These are phyloP conservation scores for Fukomys damarensis DNA, from an alignment of 2,113 vertebrate genomes.

Conservation along the genomic window DNA sequence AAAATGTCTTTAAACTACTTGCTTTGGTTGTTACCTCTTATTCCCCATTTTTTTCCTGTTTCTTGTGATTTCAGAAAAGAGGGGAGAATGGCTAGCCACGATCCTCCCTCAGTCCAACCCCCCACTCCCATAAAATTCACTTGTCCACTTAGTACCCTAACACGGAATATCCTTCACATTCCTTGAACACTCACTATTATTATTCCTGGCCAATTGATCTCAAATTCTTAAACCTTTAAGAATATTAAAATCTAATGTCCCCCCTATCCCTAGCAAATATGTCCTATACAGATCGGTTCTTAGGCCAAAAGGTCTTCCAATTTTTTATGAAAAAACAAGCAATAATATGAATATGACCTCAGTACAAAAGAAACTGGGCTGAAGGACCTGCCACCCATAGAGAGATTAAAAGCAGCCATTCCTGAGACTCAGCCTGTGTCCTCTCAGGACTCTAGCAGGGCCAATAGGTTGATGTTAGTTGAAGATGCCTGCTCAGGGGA, in stretches of 20 bases:
- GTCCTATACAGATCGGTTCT: neutral
- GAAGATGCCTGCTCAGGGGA: neutral
- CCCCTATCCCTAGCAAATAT: neutral
- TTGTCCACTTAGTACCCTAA: neutral
- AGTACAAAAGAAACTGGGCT: neutral
- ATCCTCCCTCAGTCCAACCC: too few relatives aligned
- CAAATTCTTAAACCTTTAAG: neutral
- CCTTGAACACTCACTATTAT: neutral
- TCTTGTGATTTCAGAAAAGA: conserved; percentile 6
- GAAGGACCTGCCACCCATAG: neutral
- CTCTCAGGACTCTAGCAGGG: neutral
- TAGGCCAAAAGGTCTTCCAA: neutral
- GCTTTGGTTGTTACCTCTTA: neutral
- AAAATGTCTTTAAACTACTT: neutral
- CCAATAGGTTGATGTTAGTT: neutral
- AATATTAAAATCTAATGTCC: neutral
- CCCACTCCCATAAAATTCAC: neutral
- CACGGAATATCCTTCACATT: neutral
- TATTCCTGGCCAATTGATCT: neutral
- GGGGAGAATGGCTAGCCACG: neutral
- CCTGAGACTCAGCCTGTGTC: neutral
- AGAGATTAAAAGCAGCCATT: neutral
- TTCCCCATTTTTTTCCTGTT: neutral
- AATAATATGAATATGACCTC: neutral
- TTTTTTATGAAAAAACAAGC: neutral